phyloP scores from a whole-genome alignment of 2,113 vertebrate species.

The Platichthys flesus region DNA sequence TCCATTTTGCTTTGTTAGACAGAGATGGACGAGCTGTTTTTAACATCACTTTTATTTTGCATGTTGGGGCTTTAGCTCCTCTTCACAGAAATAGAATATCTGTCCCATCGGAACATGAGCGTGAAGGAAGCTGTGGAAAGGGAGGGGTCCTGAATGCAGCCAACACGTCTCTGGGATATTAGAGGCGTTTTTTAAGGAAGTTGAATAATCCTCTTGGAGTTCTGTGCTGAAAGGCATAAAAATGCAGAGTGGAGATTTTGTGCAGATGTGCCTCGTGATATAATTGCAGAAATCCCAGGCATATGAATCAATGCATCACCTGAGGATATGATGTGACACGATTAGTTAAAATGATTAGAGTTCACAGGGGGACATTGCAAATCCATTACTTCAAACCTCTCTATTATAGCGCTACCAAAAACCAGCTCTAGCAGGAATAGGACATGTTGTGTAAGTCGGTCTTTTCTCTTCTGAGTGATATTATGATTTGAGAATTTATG shows the following conservation, averaged over 20 bases:
- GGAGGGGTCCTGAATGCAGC: slow-evolving; percentile 55
- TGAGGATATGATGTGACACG: slow-evolving; percentile 23
- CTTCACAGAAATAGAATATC: slow-evolving; percentile 49
- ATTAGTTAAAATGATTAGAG: slow-evolving; percentile 6
- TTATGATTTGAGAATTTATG: no score
- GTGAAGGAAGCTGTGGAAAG: slow-evolving; percentile 70
- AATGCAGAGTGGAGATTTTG: slow-evolving; percentile 35
- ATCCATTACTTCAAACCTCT: neutral
- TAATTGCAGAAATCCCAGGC: neutral
- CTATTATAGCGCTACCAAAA: no score
- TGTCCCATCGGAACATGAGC: slow-evolving; percentile 36
- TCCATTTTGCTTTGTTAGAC: neutral
- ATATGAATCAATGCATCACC: neutral
- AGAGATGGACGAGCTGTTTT: slow-evolving; percentile 13
- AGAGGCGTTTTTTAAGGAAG: slow-evolving; percentile 57
- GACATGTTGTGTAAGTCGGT: neutral
- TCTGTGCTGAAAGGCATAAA: slow-evolving; percentile 41
- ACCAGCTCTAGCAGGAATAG: neutral
- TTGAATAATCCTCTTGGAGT: slow-evolving; percentile 57
- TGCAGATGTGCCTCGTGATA: slow-evolving; percentile 13
- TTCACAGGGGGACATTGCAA: neutral
- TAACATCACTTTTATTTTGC: slow-evolving; percentile 23
- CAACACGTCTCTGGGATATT: slow-evolving; percentile 62
- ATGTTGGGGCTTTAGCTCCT: slow-evolving; percentile 17
- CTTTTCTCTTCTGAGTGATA: no score